Conservation (phyloP, 2,888 invertebrate genomes). For the Deroplatys truncata region DNA sequence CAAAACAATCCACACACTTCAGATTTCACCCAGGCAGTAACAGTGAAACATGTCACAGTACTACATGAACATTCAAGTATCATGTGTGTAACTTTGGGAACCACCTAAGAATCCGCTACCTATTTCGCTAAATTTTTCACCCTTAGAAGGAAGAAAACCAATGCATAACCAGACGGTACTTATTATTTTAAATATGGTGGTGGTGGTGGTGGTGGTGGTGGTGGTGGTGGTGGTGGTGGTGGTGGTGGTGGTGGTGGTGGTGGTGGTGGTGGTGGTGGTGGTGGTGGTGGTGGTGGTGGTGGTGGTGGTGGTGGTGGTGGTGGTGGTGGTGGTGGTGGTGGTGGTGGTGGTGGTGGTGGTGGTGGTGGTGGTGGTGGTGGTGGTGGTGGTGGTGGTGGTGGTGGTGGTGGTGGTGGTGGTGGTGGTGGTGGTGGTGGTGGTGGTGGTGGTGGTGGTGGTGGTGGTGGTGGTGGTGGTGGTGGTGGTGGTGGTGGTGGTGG, state of each 20-base stretch:
- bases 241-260: background rate
- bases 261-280: background rate
- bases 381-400: background rate
- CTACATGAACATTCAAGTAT: too few species aligned
- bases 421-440: background rate
- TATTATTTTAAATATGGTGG: too few species aligned
- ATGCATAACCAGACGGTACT: too few species aligned
- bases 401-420: too few species aligned
- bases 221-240: background rate
- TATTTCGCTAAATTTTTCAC: too few species aligned
- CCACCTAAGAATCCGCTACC: too few species aligned
- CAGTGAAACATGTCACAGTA: too few species aligned
- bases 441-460: background rate
- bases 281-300: background rate
- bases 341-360: background rate
- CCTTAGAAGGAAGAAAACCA: too few species aligned
- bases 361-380: background rate
- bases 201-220: background rate
- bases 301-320: background rate
- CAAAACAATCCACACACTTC: too few species aligned
- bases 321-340: background rate
- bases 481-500: background rate
- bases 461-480: constrained; percentile 26
- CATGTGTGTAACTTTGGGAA: too few species aligned
- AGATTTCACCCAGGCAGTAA: too few species aligned